These are phyloP conservation scores for Mimas tiliae DNA, from an alignment of 2,888 invertebrate genomes.

Conservation along the genomic window DNA sequence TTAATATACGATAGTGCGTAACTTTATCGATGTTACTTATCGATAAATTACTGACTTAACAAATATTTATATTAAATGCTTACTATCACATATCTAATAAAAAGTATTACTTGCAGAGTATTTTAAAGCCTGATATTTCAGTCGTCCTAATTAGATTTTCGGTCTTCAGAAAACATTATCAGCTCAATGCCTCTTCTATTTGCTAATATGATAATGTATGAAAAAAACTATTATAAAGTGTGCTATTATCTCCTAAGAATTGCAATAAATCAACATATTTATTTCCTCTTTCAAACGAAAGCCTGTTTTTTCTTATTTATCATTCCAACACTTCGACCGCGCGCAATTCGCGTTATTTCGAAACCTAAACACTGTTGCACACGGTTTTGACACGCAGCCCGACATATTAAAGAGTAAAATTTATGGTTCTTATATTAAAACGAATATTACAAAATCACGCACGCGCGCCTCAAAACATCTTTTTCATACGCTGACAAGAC, in stretches of 20 bases:
- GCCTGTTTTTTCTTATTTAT: slow-evolving; percentile 6
- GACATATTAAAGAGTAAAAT: slow-evolving; percentile 21
- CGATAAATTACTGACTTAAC: not conserved
- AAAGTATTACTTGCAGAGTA: too few species aligned
- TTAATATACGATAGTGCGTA: not conserved
- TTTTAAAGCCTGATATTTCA: too few species aligned
- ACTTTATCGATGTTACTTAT: not conserved
- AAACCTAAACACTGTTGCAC: slow-evolving; percentile 23
- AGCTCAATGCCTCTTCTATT: not conserved
- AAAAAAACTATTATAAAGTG: not conserved
- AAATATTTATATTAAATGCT: not conserved
- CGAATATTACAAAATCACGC: slow-evolving; percentile 54
- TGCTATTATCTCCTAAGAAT: not conserved
- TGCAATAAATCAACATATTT: slow-evolving; percentile 8
- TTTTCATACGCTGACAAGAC: slow-evolving; percentile 69
- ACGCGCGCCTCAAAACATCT: slow-evolving; percentile 55
- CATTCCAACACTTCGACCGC: not conserved
- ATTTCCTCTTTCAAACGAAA: not conserved
- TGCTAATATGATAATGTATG: not conserved
- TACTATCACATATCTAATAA: too few species aligned
- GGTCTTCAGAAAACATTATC: not conserved
- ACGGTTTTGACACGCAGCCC: slow-evolving; percentile 16
- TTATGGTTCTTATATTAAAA: slow-evolving; percentile 42
- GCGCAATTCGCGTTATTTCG: slow-evolving; percentile 14
- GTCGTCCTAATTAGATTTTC: too few species aligned